Evolutionary conservation across 2,797 vertebrate species (phyloP).

Genomic region (Danio albolineatus): DNA sequence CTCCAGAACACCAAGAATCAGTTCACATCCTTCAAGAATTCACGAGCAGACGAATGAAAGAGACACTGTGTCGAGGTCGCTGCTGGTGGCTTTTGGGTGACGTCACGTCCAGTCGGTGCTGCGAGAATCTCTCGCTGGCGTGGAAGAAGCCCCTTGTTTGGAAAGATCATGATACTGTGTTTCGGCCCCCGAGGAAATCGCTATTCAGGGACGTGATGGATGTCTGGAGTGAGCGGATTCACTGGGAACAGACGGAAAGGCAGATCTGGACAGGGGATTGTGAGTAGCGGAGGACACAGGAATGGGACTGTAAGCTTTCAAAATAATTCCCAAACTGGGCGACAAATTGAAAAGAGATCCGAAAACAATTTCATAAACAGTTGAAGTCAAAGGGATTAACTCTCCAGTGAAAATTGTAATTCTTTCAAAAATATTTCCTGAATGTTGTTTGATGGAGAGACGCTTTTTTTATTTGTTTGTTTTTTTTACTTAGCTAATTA

Average conservation of each 20-base stretch:
- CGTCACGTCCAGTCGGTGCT: conserved; percentile 39
- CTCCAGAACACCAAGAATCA: conserved; percentile 37
- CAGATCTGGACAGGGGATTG: conserved; percentile 13
- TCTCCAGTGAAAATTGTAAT: no score
- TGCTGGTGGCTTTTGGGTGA: conserved; percentile 49
- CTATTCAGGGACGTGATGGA: conserved; percentile 60
- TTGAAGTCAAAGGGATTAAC: no score
- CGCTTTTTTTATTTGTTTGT: no score
- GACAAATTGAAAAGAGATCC: no score
- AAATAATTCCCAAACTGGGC: no score
- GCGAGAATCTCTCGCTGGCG: conserved; percentile 55
- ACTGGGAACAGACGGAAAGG: conserved; percentile 38
- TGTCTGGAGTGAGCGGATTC: conserved; percentile 50
- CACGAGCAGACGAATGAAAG: conserved; percentile 56
- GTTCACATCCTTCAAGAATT: conserved; percentile 48
- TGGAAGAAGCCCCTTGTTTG: conserved; percentile 57
- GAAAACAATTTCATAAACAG: no score
- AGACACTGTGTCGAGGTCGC: conserved; percentile 51
- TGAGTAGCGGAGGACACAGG: no score
- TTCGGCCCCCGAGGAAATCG: conserved; percentile 46
- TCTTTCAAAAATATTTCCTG: no score
- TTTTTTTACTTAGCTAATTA: no score
- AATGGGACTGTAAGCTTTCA: no score
- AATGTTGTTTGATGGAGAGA: no score
- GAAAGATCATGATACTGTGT: conserved; percentile 44